Evolutionary conservation across 2,797 vertebrate species (phyloP), one percentile per base, ranked within the genome.

Genomic region (Sebastes hopkinsi): DNA sequence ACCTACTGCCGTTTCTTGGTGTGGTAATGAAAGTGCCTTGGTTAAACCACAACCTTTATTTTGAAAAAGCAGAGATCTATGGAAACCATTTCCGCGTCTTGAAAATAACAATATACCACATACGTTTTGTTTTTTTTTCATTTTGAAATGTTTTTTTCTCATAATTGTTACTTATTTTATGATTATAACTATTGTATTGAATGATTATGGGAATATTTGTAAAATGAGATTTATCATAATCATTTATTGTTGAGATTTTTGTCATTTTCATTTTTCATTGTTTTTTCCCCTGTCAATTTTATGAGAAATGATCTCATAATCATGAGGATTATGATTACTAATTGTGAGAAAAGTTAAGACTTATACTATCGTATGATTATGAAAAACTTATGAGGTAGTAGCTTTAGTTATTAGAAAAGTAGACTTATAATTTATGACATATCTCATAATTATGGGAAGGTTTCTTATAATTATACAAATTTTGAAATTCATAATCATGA

Each of bases 11-110:
- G 75, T 52, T 62, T 67, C 4, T 27, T 83, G 72, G 61, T 75
- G 67, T 76, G 22, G 50, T n/a, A 4, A 58, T 84, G 50, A 77
- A 73, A 74, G 81, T 88, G 75, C 72, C 72, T 85, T 72, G 50
- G 38, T 68, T 50, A 20, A 72, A 69, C 16, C 71, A 60, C 72
- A 55, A 54, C 52, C 7, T 67, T 59, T 66, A 59, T 65, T 65
- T 73, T 38, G 25, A 67, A 32, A 61, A 27, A 6, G 32, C 38
- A 65, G 14, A 46, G 9, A 60, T 0, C 22, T 62, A 5, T 56
- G 20, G n/a, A 59, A 54, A 55, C 10, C 20, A 54, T 58, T 52
- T 16, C 9, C 3, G 8, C 18, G 3, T n/a, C 14, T 34, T 56
- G 8, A 54, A 34, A 34, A 34, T 12, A 55, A 36, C 30, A 50